Percentiles rank a stretch among this genome's conserved stretches.
Evolutionary conservation across 2,113 vertebrate species (phyloP).

Genomic region (Ammodytes dubius): DNA sequence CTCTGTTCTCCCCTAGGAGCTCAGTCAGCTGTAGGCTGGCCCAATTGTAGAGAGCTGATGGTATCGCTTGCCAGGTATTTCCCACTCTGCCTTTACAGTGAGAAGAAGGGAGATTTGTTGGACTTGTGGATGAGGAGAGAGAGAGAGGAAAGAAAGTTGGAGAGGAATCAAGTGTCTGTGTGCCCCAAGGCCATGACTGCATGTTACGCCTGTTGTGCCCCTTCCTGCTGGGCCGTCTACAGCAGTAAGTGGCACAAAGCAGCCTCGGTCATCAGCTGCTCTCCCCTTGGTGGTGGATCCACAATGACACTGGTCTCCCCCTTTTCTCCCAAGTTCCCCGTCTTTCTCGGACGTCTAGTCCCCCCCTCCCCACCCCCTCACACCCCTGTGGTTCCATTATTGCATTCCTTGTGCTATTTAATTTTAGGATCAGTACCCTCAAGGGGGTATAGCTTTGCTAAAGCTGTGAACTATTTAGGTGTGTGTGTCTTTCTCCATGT

Average conservation of each 20-base stretch:
- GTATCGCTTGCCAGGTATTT: constrained; percentile 79
- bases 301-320: constrained; percentile 36
- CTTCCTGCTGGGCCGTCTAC: constrained; percentile 68
- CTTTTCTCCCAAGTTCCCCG: constrained; percentile 18
- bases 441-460: constrained; percentile 29
- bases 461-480: constrained; percentile 16
- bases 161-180: constrained; percentile 63
- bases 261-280: constrained; percentile 64
- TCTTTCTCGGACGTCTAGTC: constrained; percentile 41
- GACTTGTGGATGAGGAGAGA: constrained; percentile 23
- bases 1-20: constrained; percentile 82
- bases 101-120: constrained; percentile 61
- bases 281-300: constrained; percentile 38
- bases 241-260: constrained; percentile 73
- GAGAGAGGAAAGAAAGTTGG: constrained; percentile 74
- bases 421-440: constrained; percentile 74
- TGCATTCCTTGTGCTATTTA: constrained; percentile 78
- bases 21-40: constrained; percentile 80
- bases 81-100: constrained; percentile 64
- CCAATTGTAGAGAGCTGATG: constrained; percentile 72
- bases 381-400: constrained; percentile 70
- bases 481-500: background rate
- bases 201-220: constrained; percentile 40
- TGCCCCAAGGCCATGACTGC: constrained; percentile 65
- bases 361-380: constrained; percentile 50